Evolutionary conservation across 2,888 invertebrate genomes (phyloP).

Genomic region (Harpalus rubripes): DNA sequence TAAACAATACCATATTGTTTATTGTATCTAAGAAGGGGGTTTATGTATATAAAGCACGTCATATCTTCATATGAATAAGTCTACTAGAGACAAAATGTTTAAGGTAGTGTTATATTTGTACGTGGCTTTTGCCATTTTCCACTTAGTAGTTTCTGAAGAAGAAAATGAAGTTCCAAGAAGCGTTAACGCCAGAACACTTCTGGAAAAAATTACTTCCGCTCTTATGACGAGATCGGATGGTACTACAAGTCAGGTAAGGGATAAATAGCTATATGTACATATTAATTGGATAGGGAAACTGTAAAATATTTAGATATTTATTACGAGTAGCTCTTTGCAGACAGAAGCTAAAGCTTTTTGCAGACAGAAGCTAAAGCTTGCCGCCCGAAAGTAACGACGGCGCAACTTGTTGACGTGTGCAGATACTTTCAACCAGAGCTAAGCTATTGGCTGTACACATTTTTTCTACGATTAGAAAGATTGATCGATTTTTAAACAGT

Average conservation of each 20-base stretch:
- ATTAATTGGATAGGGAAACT: neutral
- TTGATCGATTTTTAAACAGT: no score
- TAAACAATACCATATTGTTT: constrained; percentile 59
- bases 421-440: no score
- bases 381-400: no score
- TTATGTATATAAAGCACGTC: constrained; percentile 13
- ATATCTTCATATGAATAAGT: neutral
- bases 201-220: constrained; percentile 83
- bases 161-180: constrained; percentile 57
- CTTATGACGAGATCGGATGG: constrained; percentile 84
- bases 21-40: constrained; percentile 9
- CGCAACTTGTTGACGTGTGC: no score
- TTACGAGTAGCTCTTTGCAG: no score
- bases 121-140: neutral
- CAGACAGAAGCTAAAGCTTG: no score
- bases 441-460: no score
- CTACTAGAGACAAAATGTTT: neutral
- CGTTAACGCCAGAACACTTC: constrained; percentile 71
- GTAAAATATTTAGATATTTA: neutral
- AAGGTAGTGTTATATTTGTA: neutral
- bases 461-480: no score
- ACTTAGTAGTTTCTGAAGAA: constrained; percentile 5
- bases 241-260: constrained; percentile 82
- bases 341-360: no score
- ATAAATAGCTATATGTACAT: neutral